A percentile compares a stretch with the other conserved stretches of the same genome.
These are phyloP conservation scores for Tautogolabrus adspersus DNA, from an alignment of 2,113 vertebrate genomes.

Conservation along the genomic window DNA sequence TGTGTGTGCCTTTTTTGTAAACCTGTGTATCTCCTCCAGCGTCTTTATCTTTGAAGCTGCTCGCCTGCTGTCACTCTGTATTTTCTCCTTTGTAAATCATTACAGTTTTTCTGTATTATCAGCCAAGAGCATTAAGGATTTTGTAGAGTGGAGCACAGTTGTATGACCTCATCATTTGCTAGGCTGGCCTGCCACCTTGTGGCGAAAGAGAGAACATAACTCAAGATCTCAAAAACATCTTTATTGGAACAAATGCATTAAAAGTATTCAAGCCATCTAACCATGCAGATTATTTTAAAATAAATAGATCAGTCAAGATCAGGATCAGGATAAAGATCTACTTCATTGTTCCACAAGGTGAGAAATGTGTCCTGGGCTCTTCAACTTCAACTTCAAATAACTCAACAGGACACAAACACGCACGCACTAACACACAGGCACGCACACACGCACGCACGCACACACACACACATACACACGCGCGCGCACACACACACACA, in stretches of 20 bases:
- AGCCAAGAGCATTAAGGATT: not conserved
- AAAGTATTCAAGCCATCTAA: too few relatives aligned
- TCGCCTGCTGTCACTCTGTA: not conserved
- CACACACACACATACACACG: too few relatives aligned
- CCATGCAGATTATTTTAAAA: too few relatives aligned
- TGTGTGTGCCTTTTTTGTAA: not conserved
- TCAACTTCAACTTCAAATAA: too few relatives aligned
- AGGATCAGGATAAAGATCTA: too few relatives aligned
- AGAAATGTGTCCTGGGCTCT: too few relatives aligned
- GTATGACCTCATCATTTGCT: not conserved
- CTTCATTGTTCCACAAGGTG: too few relatives aligned
- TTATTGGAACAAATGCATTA: not conserved
- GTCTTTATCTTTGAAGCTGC: not conserved
- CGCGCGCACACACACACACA: too few relatives aligned
- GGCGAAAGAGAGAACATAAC: not conserved
- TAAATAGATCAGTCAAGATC: too few relatives aligned
- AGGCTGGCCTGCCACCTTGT: constrained; percentile 52
- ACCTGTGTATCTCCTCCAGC: not conserved
- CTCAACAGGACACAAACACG: too few relatives aligned
- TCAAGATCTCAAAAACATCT: not conserved
- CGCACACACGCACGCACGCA: too few relatives aligned
- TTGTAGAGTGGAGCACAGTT: not conserved
- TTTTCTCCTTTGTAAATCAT: not conserved
- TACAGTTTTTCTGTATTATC: not conserved
- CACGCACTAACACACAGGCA: too few relatives aligned